These are phyloP conservation scores for Noctua fimbriata DNA, from an alignment of 2,888 invertebrate species.

Conservation along the genomic window DNA sequence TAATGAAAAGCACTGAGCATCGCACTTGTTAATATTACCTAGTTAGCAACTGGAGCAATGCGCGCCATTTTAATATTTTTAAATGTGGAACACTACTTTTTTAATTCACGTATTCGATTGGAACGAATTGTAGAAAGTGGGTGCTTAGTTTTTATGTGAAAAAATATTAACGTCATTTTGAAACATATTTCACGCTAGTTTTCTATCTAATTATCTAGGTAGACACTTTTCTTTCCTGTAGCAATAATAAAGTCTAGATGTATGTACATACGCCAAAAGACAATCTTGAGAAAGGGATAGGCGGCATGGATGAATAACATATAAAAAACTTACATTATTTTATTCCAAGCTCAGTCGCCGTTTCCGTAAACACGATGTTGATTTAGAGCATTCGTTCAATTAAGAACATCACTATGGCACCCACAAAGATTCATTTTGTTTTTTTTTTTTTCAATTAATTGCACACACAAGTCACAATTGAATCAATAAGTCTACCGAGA, in stretches of 20 bases:
- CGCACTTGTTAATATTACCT: slow-evolving; percentile 60
- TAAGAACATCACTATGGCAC: slow-evolving; percentile 20
- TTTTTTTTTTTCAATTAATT: neutral
- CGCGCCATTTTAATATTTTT: slow-evolving; percentile 54
- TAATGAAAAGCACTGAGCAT: slow-evolving; percentile 54
- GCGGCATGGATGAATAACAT: neutral
- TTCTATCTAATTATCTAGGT: neutral
- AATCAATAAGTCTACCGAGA: slow-evolving; percentile 7
- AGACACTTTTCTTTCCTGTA: neutral
- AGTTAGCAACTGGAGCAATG: slow-evolving; percentile 64
- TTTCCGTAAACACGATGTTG: slow-evolving; percentile 16
- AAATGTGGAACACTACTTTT: slow-evolving; percentile 45
- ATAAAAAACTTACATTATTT: slow-evolving; percentile 21
- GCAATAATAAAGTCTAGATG: neutral
- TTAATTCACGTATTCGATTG: slow-evolving; percentile 38
- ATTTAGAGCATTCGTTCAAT: slow-evolving; percentile 8
- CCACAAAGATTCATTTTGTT: neutral
- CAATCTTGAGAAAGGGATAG: neutral
- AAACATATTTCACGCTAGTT: neutral
- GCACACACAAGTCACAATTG: slow-evolving; percentile 12
- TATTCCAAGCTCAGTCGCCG: neutral
- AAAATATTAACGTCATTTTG: neutral
- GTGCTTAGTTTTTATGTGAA: neutral
- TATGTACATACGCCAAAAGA: neutral
- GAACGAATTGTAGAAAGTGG: slow-evolving; percentile 34